Evolutionary conservation across 2,888 invertebrate genomes (phyloP).

Genomic region (Coelinius sp.): DNA sequence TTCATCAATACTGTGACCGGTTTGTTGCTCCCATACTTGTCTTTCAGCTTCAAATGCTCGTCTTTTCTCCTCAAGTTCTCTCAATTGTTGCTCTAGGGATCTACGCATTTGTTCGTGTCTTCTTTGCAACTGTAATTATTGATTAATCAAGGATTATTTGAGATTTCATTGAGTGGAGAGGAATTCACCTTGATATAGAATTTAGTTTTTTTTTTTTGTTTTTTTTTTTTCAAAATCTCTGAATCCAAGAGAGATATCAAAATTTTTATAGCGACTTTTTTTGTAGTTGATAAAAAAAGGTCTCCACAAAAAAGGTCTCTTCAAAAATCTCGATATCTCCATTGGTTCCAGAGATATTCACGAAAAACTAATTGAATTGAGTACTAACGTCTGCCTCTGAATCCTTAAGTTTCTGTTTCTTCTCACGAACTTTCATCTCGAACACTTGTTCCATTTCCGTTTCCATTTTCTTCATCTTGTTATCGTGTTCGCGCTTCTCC

Average conservation of each 20-base stretch:
- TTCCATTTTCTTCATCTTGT: slow-evolving; percentile 99
- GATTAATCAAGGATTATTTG: background rate
- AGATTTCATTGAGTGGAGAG: background rate
- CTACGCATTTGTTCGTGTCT: slow-evolving; percentile 88
- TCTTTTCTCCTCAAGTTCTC: slow-evolving; percentile 91
- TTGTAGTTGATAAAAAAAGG: background rate
- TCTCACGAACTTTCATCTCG: slow-evolving; percentile 97
- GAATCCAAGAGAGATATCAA: background rate
- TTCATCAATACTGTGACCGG: slow-evolving; percentile 91
- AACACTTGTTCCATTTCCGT: slow-evolving; percentile 99
- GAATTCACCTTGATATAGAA: background rate
- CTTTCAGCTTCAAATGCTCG: slow-evolving; percentile 89
- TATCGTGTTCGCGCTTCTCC: slow-evolving; percentile 95
- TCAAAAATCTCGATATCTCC: too few relatives aligned
- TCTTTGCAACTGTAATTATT: slow-evolving; percentile 80
- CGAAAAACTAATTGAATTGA: background rate
- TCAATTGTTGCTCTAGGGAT: slow-evolving; percentile 88
- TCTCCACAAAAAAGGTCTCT: too few relatives aligned
- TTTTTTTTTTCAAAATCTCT: too few relatives aligned
- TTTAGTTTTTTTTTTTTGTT: too few relatives aligned
- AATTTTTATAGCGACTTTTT: background rate
- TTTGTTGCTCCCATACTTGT: slow-evolving; percentile 90
- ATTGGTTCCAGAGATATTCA: background rate
- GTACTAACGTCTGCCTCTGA: slow-evolving; percentile 87
- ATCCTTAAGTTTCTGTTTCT: slow-evolving; percentile 95